Percentiles rank a stretch among this genome's conserved stretches.
These are phyloP conservation scores for Bubalus kerabau DNA, from an alignment of 2,113 vertebrate genomes.

Conservation along the genomic window DNA sequence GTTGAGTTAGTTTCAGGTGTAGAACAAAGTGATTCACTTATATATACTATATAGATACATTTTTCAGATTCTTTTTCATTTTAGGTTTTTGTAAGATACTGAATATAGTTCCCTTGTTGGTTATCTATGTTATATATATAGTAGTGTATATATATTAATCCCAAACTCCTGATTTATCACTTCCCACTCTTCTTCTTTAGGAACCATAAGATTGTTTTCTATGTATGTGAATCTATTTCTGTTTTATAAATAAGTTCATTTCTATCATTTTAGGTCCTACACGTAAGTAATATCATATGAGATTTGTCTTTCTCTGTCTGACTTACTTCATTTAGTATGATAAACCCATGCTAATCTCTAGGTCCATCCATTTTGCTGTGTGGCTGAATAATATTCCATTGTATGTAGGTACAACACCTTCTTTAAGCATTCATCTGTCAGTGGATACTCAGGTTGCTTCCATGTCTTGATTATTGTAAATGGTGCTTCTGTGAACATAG, in stretches of 20 bases:
- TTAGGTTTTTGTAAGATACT: not conserved
- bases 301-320: not conserved
- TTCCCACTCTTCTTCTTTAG: not conserved
- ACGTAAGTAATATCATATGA: not conserved
- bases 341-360: not conserved
- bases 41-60: not conserved
- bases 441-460: not conserved
- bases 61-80: not conserved
- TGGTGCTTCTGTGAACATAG: not conserved
- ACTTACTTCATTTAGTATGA: not conserved
- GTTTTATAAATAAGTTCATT: not conserved
- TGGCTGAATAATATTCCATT: not conserved
- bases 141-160: not conserved
- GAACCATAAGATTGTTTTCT: not conserved
- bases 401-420: not conserved
- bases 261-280: not conserved
- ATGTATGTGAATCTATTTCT: not conserved
- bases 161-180: not conserved
- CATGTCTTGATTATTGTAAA: not conserved
- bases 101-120: not conserved
- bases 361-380: not conserved
- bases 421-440: not conserved
- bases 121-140: not conserved
- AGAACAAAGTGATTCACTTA: not conserved
- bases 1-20: not conserved